Evolutionary conservation across 1,140 invertebrate genomes (phyloP).

Genomic region (Saccostrea cuccullata): DNA sequence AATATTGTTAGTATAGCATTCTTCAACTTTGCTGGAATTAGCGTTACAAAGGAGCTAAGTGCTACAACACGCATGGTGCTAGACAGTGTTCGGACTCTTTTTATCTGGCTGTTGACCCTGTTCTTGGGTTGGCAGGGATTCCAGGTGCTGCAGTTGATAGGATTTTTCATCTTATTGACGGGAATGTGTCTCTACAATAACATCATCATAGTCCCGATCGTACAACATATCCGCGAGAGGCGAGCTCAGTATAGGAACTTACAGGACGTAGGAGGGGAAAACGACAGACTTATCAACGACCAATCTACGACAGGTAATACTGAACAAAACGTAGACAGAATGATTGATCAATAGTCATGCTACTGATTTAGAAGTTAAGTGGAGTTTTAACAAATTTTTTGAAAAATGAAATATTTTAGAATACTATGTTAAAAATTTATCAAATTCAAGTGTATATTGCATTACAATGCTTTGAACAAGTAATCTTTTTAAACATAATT

Average conservation of each 20-base stretch:
- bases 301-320: neutral
- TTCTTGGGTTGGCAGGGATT: conserved; percentile 86
- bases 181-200: conserved; percentile 89
- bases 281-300: conserved; percentile 17
- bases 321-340: no score
- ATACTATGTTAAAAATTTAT: no score
- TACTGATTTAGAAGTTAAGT: no score
- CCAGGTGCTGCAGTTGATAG: conserved; percentile 88
- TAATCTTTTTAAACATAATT: no score
- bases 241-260: neutral
- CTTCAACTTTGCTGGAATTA: conserved; percentile 97
- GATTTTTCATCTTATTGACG: conserved; percentile 85
- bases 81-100: conserved; percentile 92
- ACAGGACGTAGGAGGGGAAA: neutral
- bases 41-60: conserved; percentile 92
- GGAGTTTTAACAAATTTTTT: no score
- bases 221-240: neutral
- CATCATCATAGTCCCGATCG: conserved; percentile 16
- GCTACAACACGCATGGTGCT: conserved; percentile 95
- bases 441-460: no score
- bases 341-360: no score
- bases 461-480: no score
- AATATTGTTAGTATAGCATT: conserved; percentile 96
- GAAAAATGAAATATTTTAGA: no score
- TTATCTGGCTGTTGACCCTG: conserved; percentile 92